Conservation (phyloP, 2,888 invertebrate species). For the Xanthia icteritia region DNA sequence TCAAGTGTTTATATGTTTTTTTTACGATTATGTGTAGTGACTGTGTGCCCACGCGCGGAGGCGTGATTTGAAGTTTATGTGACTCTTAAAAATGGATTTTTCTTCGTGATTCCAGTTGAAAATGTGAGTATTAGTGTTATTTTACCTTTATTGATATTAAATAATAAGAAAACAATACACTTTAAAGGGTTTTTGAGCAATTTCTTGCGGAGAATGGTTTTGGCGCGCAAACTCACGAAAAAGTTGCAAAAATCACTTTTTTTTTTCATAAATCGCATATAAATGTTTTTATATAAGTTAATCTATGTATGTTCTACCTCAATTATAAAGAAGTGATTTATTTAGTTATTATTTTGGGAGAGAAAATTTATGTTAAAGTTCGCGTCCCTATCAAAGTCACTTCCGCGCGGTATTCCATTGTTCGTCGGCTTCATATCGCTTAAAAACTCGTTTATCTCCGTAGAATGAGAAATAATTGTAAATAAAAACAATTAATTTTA, state of each 20-base stretch:
- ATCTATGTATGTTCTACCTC: not conserved
- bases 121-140: conserved; percentile 77
- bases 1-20: conserved; percentile 69
- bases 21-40: conserved; percentile 77
- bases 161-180: conserved; percentile 26
- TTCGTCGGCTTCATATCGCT: conserved; percentile 30
- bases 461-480: conserved; percentile 40
- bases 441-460: conserved; percentile 11
- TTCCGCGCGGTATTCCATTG: conserved; percentile 5
- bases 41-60: conserved; percentile 66
- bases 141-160: conserved; percentile 53
- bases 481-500: conserved; percentile 20
- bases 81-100: conserved; percentile 71
- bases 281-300: conserved; percentile 11
- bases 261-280: not conserved
- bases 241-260: not conserved
- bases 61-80: conserved; percentile 63
- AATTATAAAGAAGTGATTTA: conserved; percentile 18
- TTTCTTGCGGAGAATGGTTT: conserved; percentile 17
- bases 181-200: conserved; percentile 34
- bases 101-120: conserved; percentile 50
- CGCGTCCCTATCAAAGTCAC: conserved; percentile 46
- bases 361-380: conserved; percentile 29
- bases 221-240: conserved; percentile 34
- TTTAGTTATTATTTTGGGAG: conserved; percentile 10